A percentile compares a stretch with the other conserved stretches of the same genome.
phyloP scores from a whole-genome alignment of 2,113 vertebrate genomes.

The Rhea pennata region DNA sequence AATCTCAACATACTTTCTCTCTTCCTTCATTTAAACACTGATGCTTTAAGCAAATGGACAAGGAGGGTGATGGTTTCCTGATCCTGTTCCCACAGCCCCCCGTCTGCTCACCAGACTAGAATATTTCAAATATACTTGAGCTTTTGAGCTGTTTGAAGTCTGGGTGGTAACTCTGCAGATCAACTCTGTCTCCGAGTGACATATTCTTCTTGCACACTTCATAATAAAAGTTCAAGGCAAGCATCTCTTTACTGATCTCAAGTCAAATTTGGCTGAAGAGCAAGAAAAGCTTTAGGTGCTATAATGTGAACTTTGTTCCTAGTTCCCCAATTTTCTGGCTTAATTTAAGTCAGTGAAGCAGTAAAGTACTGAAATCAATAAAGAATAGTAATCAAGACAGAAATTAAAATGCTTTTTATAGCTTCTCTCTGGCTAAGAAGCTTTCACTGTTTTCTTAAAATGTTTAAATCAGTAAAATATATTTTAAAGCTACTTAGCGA shows the following conservation, averaged over 20 bases:
- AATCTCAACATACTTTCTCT: not conserved
- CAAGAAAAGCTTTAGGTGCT: not conserved
- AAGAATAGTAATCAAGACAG: not conserved
- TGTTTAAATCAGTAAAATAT: not conserved
- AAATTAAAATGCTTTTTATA: not conserved
- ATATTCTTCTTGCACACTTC: not conserved
- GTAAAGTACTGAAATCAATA: not conserved
- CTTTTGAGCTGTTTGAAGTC: not conserved
- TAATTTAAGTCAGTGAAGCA: not conserved
- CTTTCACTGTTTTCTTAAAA: not conserved
- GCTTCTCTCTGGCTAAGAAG: not conserved
- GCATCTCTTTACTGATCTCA: not conserved
- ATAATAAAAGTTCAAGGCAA: not conserved
- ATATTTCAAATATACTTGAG: not conserved
- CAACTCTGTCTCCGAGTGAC: not conserved
- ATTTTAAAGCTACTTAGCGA: not conserved
- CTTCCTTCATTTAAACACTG: not conserved
- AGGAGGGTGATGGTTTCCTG: not conserved
- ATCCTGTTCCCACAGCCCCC: not conserved
- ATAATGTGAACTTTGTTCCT: rapidly evolving
- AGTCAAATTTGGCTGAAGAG: not conserved
- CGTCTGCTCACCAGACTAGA: not conserved
- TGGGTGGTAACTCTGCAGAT: not conserved
- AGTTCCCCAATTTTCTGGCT: not conserved
- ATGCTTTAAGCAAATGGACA: not conserved